Conservation (phyloP, 1,140 invertebrate genomes). For the Bradysia coprophila region DNA sequence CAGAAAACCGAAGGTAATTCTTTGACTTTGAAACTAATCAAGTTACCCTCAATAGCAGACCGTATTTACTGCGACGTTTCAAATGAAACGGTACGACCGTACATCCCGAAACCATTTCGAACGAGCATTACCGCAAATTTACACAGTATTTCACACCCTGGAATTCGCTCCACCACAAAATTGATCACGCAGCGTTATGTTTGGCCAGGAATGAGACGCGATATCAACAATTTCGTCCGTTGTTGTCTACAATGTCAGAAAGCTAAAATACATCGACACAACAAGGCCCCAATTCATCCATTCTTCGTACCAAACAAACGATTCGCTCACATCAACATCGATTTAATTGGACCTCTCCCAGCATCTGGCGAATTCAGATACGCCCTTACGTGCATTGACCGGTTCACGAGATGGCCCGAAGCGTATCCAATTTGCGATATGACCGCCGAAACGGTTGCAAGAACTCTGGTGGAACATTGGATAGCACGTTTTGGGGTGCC, state of each 20-base stretch:
- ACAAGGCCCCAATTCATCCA: not conserved
- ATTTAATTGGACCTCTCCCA: conserved; percentile 20
- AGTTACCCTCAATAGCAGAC: not conserved
- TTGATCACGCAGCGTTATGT: conserved; percentile 9
- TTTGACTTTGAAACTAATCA: conserved; percentile 6
- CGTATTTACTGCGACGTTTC: conserved; percentile 2
- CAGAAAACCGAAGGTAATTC: not conserved
- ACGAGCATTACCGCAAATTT: conserved; percentile 8
- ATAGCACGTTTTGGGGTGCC: conserved; percentile 12
- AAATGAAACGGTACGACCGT: conserved; percentile 7
- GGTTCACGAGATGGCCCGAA: conserved; percentile 27
- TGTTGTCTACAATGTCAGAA: conserved; percentile 11
- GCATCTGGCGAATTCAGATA: conserved; percentile 15
- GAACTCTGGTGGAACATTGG: conserved; percentile 9
- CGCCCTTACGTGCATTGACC: conserved; percentile 24
- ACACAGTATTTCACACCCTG: conserved; percentile 13
- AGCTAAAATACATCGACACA: conserved; percentile 11
- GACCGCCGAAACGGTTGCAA: conserved; percentile 12
- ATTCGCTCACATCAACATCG: conserved; percentile 10
- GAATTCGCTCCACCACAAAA: conserved; percentile 7
- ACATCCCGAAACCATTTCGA: conserved; percentile 8
- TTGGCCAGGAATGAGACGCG: conserved; percentile 13
- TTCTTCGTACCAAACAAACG: not conserved
- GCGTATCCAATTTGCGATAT: conserved; percentile 23
- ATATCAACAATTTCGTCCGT: conserved; percentile 4